These are phyloP conservation scores for Maniola jurtina DNA, from an alignment of 1,140 invertebrate genomes.

Conservation along the genomic window DNA sequence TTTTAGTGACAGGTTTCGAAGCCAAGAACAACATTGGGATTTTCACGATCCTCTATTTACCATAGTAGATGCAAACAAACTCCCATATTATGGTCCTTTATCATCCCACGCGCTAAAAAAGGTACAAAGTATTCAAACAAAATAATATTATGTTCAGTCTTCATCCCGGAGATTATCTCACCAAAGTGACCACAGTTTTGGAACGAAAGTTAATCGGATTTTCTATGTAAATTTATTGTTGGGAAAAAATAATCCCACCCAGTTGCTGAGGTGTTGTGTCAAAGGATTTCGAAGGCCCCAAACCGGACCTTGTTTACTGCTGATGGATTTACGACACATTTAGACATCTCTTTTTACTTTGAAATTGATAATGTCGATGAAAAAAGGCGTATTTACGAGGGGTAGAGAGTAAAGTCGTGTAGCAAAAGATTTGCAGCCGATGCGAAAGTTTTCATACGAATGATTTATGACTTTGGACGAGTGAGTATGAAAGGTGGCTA, in stretches of 20 bases:
- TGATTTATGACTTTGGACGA: conserved; percentile 42
- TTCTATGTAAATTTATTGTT: conserved; percentile 64
- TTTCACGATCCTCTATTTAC: conserved; percentile 44
- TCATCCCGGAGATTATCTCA: conserved; percentile 46
- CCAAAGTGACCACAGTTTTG: conserved; percentile 41
- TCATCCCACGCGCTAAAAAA: conserved; percentile 46
- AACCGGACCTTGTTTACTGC: conserved; percentile 44
- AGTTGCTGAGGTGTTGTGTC: conserved; percentile 43
- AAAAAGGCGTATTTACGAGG: conserved; percentile 28
- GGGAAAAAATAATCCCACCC: conserved; percentile 54
- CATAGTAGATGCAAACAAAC: conserved; percentile 51
- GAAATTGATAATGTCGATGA: conserved; percentile 37
- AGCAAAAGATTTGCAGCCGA: conserved; percentile 26
- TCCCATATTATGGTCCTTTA: conserved; percentile 49
- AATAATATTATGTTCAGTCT: conserved; percentile 32
- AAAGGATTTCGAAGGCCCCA: conserved; percentile 33
- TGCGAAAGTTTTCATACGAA: conserved; percentile 33
- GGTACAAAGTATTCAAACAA: conserved; percentile 42
- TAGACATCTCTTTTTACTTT: conserved; percentile 43
- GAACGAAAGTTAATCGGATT: conserved; percentile 63
- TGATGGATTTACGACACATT: conserved; percentile 56
- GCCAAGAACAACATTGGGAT: conserved; percentile 35
- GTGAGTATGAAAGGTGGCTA: conserved; percentile 38
- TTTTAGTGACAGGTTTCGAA: conserved; percentile 39
- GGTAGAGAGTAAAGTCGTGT: conserved; percentile 31